These are phyloP conservation scores for Aspidiotus destructor DNA, from an alignment of 2,888 invertebrate species.

Conservation along the genomic window DNA sequence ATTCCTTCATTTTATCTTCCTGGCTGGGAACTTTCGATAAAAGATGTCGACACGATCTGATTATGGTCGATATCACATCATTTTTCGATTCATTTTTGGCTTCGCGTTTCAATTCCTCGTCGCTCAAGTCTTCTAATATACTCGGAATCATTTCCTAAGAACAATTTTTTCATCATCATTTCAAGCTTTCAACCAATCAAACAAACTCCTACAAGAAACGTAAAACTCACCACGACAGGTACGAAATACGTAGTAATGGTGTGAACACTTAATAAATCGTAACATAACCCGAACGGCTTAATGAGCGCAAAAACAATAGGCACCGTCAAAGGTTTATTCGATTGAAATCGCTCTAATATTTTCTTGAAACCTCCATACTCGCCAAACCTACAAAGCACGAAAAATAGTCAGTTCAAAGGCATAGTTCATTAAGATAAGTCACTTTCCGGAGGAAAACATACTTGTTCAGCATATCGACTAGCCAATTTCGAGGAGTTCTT, in stretches of 20 bases:
- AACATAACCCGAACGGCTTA: slow-evolving; percentile 84
- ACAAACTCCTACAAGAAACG: neutral
- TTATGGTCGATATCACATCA: slow-evolving; percentile 88
- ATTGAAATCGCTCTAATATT: slow-evolving; percentile 71
- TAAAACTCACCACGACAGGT: slow-evolving; percentile 68
- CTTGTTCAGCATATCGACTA: slow-evolving; percentile 88
- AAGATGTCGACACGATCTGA: slow-evolving; percentile 82
- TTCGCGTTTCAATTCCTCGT: slow-evolving; percentile 91
- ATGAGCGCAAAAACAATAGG: slow-evolving; percentile 70
- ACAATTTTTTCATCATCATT: neutral
- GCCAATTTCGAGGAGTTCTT: slow-evolving; percentile 84
- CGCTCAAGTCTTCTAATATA: slow-evolving; percentile 82
- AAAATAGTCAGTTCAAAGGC: neutral
- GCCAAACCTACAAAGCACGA: slow-evolving; percentile 58
- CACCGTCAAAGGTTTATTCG: slow-evolving; percentile 60
- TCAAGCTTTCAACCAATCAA: neutral
- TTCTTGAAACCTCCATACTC: slow-evolving; percentile 80
- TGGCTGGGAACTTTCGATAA: slow-evolving; percentile 74
- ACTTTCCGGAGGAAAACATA: slow-evolving; percentile 40
- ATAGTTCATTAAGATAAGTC: neutral
- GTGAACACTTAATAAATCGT: slow-evolving; percentile 78
- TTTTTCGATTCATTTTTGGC: slow-evolving; percentile 92
- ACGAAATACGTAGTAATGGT: slow-evolving; percentile 87
- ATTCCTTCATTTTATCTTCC: slow-evolving; percentile 66
- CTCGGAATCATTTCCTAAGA: slow-evolving; percentile 69